Conservation (phyloP, 2,113 vertebrate genomes). For the Propithecus coquereli region DNA sequence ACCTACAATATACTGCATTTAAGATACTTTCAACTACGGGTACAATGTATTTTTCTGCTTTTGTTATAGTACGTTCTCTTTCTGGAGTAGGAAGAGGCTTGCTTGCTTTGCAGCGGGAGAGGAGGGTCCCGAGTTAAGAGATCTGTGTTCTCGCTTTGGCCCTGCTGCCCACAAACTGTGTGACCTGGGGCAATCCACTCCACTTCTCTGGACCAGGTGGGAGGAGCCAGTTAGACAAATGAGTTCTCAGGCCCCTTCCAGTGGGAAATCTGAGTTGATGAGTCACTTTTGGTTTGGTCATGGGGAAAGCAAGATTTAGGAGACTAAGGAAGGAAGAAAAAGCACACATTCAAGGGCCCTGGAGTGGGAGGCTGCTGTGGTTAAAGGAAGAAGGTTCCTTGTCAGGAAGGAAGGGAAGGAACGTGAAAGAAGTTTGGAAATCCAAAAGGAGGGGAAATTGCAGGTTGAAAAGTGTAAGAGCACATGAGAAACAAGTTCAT, state of each 20-base stretch:
- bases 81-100: background rate
- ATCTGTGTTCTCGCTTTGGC: background rate
- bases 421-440: slow-evolving; percentile 35
- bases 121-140: background rate
- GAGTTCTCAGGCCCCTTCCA: background rate
- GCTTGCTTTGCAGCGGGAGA: background rate
- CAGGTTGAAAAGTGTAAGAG: slow-evolving; percentile 9
- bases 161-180: background rate
- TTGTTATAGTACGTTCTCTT: background rate
- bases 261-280: background rate
- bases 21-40: background rate
- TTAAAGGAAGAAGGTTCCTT: slow-evolving; percentile 26
- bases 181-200: background rate
- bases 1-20: background rate
- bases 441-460: background rate
- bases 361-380: background rate
- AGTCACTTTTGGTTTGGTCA: background rate
- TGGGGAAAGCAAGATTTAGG: background rate
- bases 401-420: slow-evolving; percentile 25
- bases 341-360: background rate
- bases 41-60: background rate
- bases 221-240: background rate
- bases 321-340: background rate
- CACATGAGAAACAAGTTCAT: background rate
- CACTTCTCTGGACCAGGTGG: background rate